These are phyloP conservation scores for Erpobdella octoculata DNA, from an alignment of 2,888 invertebrate genomes.

Conservation along the genomic window DNA sequence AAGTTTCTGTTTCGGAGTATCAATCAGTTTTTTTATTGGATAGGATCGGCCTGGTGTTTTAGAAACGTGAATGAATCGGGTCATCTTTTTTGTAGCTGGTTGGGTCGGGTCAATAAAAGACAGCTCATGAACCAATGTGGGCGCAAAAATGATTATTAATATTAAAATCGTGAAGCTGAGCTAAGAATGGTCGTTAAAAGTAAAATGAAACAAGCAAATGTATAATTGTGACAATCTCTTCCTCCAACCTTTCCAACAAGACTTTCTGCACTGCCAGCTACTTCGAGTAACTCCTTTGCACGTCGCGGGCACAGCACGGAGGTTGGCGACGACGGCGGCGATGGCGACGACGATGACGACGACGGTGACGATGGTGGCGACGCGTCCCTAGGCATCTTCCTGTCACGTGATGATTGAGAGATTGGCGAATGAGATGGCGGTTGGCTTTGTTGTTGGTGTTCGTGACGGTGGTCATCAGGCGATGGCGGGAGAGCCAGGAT, in stretches of 20 bases:
- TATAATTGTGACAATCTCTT: not conserved
- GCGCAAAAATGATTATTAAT: too few species aligned
- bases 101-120: too few species aligned
- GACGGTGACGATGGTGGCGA: not conserved
- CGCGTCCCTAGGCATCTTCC: not conserved
- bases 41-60: too few species aligned
- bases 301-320: not conserved
- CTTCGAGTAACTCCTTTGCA: not conserved
- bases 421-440: not conserved
- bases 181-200: too few species aligned
- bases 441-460: not conserved
- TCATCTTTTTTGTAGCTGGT: too few species aligned
- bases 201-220: not conserved
- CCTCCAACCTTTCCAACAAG: conserved; percentile 74
- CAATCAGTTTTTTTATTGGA: too few species aligned
- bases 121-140: too few species aligned
- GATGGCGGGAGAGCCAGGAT: too few species aligned
- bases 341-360: not conserved
- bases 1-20: too few species aligned
- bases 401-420: not conserved
- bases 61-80: too few species aligned
- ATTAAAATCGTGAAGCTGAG: too few species aligned
- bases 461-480: not conserved
- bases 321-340: not conserved
- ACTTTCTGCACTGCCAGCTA: conserved; percentile 78